phyloP scores from a whole-genome alignment of 2,113 vertebrate species.

The Gambusia holbrooki region DNA sequence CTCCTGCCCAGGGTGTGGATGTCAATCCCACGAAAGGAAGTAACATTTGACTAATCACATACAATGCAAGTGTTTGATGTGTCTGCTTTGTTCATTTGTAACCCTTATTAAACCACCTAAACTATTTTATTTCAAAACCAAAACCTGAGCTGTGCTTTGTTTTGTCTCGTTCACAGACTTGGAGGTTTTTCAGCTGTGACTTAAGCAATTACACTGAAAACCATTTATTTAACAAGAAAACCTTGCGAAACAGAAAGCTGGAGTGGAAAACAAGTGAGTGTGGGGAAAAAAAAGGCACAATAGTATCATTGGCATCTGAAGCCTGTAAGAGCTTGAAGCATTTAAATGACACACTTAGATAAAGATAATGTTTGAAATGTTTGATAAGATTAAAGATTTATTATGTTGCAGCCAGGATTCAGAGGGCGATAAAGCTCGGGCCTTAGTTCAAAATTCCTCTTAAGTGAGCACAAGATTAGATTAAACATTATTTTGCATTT shows the following conservation, averaged over 20 bases:
- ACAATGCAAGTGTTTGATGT: constrained; percentile 28
- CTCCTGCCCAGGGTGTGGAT: constrained; percentile 36
- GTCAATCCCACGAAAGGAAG: constrained; percentile 46
- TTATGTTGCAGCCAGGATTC: background rate
- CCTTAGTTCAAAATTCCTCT: background rate
- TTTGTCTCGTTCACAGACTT: constrained; percentile 34
- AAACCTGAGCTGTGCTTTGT: constrained; percentile 32
- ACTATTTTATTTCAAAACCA: constrained; percentile 32
- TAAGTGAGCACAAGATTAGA: background rate
- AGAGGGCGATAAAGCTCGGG: background rate
- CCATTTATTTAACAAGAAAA: constrained; percentile 50
- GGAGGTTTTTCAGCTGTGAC: constrained; percentile 68
- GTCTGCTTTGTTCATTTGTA: constrained; percentile 17
- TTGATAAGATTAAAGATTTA: background rate
- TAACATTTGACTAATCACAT: constrained; percentile 43
- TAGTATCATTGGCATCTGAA: background rate
- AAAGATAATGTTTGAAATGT: background rate
- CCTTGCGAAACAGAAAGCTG: constrained; percentile 35
- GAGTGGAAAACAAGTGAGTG: constrained; percentile 26
- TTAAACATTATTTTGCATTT: background rate
- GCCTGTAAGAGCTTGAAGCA: background rate
- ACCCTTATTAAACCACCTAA: constrained; percentile 21
- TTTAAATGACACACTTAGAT: background rate
- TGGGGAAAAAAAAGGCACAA: constrained; percentile 1
- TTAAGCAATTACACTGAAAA: constrained; percentile 61